A percentile compares a stretch with the other conserved stretches of the same genome.
These are phyloP conservation scores for Suricata suricatta DNA, from an alignment of 2,113 vertebrate genomes.

Conservation along the genomic window DNA sequence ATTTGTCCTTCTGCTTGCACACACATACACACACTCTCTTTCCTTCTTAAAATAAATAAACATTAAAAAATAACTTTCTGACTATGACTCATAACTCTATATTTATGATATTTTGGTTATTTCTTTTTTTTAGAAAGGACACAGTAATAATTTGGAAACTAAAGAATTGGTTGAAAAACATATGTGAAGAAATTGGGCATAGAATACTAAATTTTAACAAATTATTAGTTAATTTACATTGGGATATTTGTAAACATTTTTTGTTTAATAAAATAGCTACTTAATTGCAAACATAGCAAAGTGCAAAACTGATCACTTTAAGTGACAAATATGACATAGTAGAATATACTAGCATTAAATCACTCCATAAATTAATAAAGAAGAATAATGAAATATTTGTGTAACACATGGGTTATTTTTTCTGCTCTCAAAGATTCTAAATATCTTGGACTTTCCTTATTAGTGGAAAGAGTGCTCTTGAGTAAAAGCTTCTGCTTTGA, in stretches of 20 bases:
- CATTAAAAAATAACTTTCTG: background rate
- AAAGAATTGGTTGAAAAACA: background rate
- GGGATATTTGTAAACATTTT: background rate
- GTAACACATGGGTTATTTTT: background rate
- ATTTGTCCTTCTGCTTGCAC: too few species aligned
- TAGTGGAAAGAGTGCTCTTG: background rate
- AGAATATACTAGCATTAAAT: background rate
- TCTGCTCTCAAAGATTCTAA: background rate
- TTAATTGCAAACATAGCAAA: background rate
- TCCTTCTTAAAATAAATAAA: too few species aligned
- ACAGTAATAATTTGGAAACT: background rate
- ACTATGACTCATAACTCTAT: background rate
- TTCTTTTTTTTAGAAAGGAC: background rate
- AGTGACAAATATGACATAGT: background rate
- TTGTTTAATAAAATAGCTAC: background rate
- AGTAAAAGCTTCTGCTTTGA: background rate
- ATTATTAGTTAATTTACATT: background rate
- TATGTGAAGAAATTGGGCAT: background rate
- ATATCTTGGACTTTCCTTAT: background rate
- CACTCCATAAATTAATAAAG: background rate
- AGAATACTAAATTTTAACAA: background rate
- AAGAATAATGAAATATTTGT: background rate
- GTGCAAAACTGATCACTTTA: background rate
- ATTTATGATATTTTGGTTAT: background rate
- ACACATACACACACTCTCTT: too few species aligned